These are phyloP conservation scores for Synergus gifuensis DNA, from an alignment of 2,888 invertebrate genomes.

Conservation along the genomic window DNA sequence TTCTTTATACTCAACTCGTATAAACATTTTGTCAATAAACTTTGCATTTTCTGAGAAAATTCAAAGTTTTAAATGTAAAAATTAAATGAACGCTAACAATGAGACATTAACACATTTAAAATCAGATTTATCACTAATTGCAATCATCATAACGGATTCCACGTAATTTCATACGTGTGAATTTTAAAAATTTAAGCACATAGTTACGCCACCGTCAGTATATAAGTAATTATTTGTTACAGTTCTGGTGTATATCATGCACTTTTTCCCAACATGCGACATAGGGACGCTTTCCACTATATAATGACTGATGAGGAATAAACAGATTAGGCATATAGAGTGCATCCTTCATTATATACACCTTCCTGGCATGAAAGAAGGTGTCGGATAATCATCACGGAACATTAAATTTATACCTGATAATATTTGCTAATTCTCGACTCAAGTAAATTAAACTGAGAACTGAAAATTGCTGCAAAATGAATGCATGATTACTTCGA, in stretches of 20 bases:
- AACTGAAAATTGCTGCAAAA: neutral
- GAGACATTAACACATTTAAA: neutral
- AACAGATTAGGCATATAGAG: neutral
- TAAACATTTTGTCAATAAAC: no score
- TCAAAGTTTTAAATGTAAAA: neutral
- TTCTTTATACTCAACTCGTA: no score
- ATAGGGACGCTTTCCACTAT: neutral
- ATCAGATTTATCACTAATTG: neutral
- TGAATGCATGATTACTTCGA: neutral
- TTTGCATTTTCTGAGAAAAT: no score
- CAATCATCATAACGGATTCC: neutral
- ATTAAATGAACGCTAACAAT: neutral
- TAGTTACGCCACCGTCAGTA: neutral
- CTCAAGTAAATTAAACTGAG: neutral
- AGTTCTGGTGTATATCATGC: neutral
- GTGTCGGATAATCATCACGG: neutral
- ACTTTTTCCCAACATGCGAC: neutral
- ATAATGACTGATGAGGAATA: neutral
- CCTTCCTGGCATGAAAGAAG: neutral
- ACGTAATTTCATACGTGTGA: neutral
- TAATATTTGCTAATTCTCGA: neutral
- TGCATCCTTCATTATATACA: neutral
- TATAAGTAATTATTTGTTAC: neutral
- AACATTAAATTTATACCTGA: neutral
- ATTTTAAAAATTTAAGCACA: neutral